Percentiles rank a stretch among this genome's conserved stretches.
Conservation (phyloP, 2,888 invertebrate genomes). For the Metallyticus violacea region DNA sequence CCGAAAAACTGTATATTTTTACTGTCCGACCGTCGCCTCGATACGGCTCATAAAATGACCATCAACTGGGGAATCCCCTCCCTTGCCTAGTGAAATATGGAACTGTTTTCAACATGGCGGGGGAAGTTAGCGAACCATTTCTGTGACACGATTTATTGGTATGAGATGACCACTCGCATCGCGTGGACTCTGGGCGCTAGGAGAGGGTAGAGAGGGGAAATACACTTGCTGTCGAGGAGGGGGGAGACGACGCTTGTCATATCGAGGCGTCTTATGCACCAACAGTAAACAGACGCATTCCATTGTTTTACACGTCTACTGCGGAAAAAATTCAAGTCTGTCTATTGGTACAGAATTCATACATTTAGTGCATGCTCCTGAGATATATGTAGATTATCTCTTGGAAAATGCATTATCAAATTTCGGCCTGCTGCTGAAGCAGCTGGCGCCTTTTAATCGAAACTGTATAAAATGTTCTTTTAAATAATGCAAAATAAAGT, state of each 20-base stretch:
- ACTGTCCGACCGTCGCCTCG: constrained; percentile 5
- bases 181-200: not conserved
- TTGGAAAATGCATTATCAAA: too few species aligned
- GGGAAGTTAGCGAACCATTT: constrained; percentile 32
- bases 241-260: not conserved
- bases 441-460: too few species aligned
- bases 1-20: constrained; percentile 11
- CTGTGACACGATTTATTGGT: constrained; percentile 29
- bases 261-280: not conserved
- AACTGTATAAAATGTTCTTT: too few species aligned
- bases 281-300: not conserved
- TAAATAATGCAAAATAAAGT: too few species aligned
- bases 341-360: too few species aligned
- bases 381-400: too few species aligned
- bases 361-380: too few species aligned
- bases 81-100: constrained; percentile 30
- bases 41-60: constrained; percentile 32
- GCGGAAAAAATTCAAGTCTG: too few species aligned
- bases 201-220: not conserved
- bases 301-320: too few species aligned
- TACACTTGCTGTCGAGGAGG: not conserved
- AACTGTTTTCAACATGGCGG: constrained; percentile 27
- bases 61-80: constrained; percentile 21
- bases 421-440: too few species aligned
- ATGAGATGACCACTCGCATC: constrained; percentile 30